phyloP scores from a whole-genome alignment of 2,113 vertebrate genomes.

The Fregata magnificens region DNA sequence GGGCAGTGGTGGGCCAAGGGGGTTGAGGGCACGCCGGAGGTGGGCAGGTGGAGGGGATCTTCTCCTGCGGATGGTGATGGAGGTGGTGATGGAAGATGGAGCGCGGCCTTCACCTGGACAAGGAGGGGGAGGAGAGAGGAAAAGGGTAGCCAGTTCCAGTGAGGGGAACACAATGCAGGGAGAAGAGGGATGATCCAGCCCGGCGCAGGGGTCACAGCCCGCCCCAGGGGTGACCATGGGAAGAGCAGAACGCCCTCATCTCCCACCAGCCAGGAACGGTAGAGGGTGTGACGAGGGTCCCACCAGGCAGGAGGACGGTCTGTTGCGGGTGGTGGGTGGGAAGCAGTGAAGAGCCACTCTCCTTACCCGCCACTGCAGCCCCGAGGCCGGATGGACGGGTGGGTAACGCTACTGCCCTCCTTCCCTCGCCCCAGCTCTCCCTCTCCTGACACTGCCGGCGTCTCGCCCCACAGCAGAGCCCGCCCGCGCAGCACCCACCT shows the following conservation, averaged over 20 bases:
- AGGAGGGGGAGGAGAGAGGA: neutral
- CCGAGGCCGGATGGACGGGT: rapidly evolving
- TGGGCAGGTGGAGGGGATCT: neutral
- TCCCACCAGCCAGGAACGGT: neutral
- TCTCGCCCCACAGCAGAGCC: slow-evolving; percentile 24
- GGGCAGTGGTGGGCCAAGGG: neutral
- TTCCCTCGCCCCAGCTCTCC: neutral
- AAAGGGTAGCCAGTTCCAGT: neutral
- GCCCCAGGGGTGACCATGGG: neutral
- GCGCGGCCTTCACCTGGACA: neutral
- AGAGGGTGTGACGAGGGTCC: neutral
- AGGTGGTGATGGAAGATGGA: neutral
- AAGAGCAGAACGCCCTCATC: neutral
- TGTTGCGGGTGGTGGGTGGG: neutral
- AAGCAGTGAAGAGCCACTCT: neutral
- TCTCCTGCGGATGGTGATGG: neutral
- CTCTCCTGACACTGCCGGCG: neutral
- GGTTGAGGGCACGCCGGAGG: neutral
- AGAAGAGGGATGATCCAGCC: neutral
- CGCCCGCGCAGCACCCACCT: neutral
- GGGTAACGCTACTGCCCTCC: neutral
- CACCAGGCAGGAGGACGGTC: neutral
- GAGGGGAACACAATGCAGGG: rapidly evolving
- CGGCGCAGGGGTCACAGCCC: rapidly evolving
- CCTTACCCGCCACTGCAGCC: rapidly evolving